A percentile compares a stretch with the other conserved stretches of the same genome.
These are phyloP conservation scores for Myotis daubentonii DNA, from an alignment of 2,797 vertebrate genomes.

Conservation along the genomic window DNA sequence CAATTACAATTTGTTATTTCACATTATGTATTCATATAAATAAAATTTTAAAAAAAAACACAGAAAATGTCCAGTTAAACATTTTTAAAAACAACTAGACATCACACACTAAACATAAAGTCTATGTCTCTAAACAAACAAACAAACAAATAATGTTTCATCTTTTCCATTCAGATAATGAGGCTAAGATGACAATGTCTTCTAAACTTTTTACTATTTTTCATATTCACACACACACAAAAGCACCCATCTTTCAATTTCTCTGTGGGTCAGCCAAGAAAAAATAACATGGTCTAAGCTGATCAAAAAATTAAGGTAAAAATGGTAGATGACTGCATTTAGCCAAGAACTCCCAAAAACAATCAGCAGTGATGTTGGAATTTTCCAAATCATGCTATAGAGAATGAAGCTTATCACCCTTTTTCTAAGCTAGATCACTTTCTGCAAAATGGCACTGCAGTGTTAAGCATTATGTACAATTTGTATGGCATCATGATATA, in stretches of 20 bases:
- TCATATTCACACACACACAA: neutral
- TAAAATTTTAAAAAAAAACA: neutral
- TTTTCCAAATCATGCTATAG: neutral
- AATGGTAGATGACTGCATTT: neutral
- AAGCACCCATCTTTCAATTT: neutral
- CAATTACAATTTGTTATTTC: slow-evolving; percentile 38
- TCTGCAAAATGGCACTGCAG: neutral
- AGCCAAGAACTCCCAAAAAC: neutral
- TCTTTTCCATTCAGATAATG: slow-evolving; percentile 34
- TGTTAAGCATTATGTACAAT: neutral
- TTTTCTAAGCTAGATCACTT: neutral
- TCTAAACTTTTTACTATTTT: slow-evolving; percentile 15
- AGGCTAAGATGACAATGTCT: neutral
- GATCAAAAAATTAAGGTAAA: neutral
- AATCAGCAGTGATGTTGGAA: neutral
- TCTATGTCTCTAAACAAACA: slow-evolving; percentile 46
- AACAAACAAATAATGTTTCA: slow-evolving; percentile 7
- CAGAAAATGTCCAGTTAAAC: slow-evolving; percentile 57
- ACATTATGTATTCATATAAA: slow-evolving; percentile 56
- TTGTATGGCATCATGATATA: neutral
- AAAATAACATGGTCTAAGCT: neutral
- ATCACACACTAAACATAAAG: slow-evolving; percentile 53
- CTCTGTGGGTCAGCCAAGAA: neutral
- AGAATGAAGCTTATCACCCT: neutral
- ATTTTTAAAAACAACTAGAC: slow-evolving; percentile 68